These are phyloP conservation scores for Lasioglossum leucozonium DNA, from an alignment of 2,888 invertebrate species.

Conservation along the genomic window DNA sequence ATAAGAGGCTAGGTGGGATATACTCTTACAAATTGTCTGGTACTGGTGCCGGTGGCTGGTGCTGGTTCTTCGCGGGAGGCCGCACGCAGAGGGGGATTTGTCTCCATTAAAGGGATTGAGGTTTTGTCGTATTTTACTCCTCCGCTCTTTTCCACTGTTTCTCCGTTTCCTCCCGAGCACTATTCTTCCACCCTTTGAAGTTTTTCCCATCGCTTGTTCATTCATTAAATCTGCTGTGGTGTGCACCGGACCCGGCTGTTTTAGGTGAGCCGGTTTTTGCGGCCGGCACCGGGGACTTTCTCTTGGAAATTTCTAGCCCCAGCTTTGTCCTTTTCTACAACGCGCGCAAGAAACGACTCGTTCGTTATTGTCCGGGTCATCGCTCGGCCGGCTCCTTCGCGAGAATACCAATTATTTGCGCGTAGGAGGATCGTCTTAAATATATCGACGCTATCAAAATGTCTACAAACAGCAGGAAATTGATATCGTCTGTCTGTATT, in stretches of 20 bases:
- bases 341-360: constrained; percentile 1
- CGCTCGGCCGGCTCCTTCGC: not conserved
- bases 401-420: not conserved
- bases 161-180: constrained; percentile 35
- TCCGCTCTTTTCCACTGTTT: constrained; percentile 71
- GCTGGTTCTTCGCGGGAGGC: constrained; percentile 70
- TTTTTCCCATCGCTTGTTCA: constrained; percentile 53
- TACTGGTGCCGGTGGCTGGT: constrained; percentile 50
- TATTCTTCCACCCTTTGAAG: constrained; percentile 54
- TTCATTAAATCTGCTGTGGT: constrained; percentile 53
- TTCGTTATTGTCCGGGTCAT: constrained; percentile 13
- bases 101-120: constrained; percentile 84
- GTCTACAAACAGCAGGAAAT: too few relatives aligned
- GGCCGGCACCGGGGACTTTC: constrained; percentile 5
- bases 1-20: constrained; percentile 77
- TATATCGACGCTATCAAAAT: too few relatives aligned
- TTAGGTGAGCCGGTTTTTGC: constrained; percentile 26
- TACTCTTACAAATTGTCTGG: constrained; percentile 83
- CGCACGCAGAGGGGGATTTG: constrained; percentile 80
- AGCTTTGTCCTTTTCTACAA: constrained; percentile 15
- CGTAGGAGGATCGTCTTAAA: not conserved
- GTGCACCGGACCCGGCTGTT: constrained; percentile 30
- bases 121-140: constrained; percentile 82
- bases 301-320: constrained; percentile 46
- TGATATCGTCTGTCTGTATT: too few relatives aligned